Evolutionary conservation across 2,888 invertebrate genomes (phyloP).

Genomic region (Agrochola macilenta): DNA sequence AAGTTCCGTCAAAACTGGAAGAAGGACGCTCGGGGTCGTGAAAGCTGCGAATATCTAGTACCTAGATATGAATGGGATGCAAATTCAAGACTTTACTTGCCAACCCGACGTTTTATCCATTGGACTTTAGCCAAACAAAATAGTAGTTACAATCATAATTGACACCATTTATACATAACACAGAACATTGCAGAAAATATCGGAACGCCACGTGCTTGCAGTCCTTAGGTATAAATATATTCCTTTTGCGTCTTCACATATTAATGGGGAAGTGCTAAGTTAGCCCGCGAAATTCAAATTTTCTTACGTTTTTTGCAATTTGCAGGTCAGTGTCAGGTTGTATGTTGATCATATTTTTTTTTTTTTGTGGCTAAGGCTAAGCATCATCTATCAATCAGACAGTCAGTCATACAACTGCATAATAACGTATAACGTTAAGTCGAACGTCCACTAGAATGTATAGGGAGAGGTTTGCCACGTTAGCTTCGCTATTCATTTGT

Average conservation of each 20-base stretch:
- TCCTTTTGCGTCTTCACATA: too few relatives aligned
- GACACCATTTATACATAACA: neutral
- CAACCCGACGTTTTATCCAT: neutral
- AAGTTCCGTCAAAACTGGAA: too few relatives aligned
- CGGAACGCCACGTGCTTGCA: too few relatives aligned
- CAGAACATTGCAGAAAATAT: too few relatives aligned
- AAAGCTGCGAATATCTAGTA: neutral
- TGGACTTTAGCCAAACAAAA: neutral
- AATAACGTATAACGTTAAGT: neutral
- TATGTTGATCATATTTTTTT: neutral
- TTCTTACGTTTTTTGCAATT: too few relatives aligned
- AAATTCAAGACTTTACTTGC: neutral
- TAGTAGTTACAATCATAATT: neutral
- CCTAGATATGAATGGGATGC: neutral
- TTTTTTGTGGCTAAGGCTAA: neutral
- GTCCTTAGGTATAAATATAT: too few relatives aligned
- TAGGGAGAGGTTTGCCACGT: neutral
- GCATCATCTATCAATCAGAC: neutral
- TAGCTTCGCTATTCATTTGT: too few relatives aligned
- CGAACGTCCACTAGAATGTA: neutral
- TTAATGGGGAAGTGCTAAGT: too few relatives aligned
- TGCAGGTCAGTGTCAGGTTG: too few relatives aligned
- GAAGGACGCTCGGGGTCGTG: too few relatives aligned
- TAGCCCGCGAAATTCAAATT: too few relatives aligned
- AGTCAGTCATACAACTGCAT: neutral